Evolutionary conservation across 2,797 vertebrate species (phyloP), one percentile per base, ranked within the genome.

Genomic region (Arctocebus calabarensis): DNA sequence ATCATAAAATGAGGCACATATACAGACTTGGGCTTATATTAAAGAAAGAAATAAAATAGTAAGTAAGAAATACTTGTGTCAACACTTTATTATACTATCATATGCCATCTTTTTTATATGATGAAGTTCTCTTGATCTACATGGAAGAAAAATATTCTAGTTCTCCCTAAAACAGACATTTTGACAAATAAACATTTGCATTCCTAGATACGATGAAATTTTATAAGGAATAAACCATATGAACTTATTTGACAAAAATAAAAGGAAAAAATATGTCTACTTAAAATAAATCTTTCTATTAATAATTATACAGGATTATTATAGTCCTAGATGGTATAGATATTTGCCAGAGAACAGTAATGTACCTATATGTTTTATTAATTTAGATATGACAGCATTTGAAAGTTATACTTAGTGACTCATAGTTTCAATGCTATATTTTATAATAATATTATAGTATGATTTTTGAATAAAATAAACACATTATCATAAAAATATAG

Each of bases 361-460:
- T 32, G 78, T 92, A n/a, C n/a, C 70, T 27, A 82, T 34, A 5
- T 64, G 34, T 86, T 71, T 91, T 16, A 66, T 93, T 94, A 81
- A 70, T 75, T 73, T 78, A 68, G 17, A 17, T 64, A 11, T 88
- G 17, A 70, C 34, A 84, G 23, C 57, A 66, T 75, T 83, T 71
- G 12, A 62, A 84, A 61, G 16, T 81, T 82, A 77, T 59, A n/a
- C 16, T 68, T 66, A 32, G 19, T 57, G 1, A 34, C 1, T 45
- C 55, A 27, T 13, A 66, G 8, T 68, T 92, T 81, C 43, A 94
- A 8, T 43, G 45, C 5, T 71, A 27, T 12, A 45, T 27, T 64
- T 88, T 77, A 45, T 61, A 12, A 78, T 25, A 52, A 14, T 37
- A 16, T 17, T 12, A 32, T 23, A 19, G 29, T 64, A 17, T 71